These are phyloP conservation scores for Neogale vison DNA, from an alignment of 2,113 vertebrate genomes.

Conservation along the genomic window DNA sequence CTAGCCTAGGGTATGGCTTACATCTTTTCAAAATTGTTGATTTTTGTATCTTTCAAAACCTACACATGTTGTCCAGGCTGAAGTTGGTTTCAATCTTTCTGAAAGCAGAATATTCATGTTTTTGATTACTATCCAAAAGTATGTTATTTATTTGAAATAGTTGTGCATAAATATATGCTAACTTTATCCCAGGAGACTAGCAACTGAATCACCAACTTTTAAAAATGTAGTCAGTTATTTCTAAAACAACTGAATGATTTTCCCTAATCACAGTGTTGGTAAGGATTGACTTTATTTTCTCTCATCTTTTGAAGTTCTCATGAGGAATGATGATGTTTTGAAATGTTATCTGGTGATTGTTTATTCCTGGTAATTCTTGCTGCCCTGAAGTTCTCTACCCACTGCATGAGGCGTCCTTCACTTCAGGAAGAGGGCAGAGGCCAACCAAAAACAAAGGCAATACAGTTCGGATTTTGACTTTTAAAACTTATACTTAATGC, in stretches of 20 bases:
- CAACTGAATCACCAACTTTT: not conserved
- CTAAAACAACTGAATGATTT: not conserved
- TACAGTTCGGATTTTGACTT: not conserved
- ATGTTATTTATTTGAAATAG: slow-evolving; percentile 26
- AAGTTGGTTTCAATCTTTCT: not conserved
- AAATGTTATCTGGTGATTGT: not conserved
- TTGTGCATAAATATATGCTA: not conserved
- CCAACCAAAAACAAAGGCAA: not conserved
- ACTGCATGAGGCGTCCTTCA: not conserved
- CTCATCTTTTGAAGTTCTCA: not conserved
- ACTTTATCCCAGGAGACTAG: not conserved
- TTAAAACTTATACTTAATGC: not conserved
- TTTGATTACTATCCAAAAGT: not conserved
- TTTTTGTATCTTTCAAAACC: not conserved
- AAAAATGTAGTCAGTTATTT: not conserved
- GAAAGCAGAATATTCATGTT: slow-evolving; percentile 24
- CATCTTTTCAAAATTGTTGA: not conserved
- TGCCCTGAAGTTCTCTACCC: not conserved
- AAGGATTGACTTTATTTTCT: not conserved
- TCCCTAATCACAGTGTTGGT: not conserved
- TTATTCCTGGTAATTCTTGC: not conserved
- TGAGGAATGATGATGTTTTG: not conserved
- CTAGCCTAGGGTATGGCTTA: not conserved
- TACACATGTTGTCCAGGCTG: not conserved
- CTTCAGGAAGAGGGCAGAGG: not conserved